A percentile compares a stretch with the other conserved stretches of the same genome.
Evolutionary conservation across 2,888 invertebrate genomes (phyloP).

Genomic region (Lasius platythorax): DNA sequence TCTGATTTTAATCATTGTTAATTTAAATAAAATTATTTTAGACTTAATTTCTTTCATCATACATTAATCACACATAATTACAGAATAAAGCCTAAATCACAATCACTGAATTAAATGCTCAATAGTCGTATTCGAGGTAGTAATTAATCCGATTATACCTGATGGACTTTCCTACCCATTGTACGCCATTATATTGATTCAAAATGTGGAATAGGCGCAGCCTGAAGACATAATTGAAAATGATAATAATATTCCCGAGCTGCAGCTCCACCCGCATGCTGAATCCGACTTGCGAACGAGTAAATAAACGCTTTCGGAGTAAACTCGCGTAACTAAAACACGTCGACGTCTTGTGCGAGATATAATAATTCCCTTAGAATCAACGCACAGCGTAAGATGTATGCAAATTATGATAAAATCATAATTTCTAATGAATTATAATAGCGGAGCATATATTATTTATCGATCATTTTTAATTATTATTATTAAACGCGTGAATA

Average conservation of each 20-base stretch:
- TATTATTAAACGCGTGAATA: not conserved
- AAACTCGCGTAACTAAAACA: constrained; percentile 46
- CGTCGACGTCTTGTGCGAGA: constrained; percentile 31
- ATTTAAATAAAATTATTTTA: constrained; percentile 2
- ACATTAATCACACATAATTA: not conserved
- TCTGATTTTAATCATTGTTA: not conserved
- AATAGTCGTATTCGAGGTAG: not conserved
- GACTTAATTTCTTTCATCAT: not conserved
- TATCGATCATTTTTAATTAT: not conserved
- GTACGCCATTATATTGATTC: not conserved
- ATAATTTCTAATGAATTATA: constrained; percentile 20
- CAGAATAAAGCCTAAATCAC: not conserved
- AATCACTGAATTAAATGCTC: not conserved
- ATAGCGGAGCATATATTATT: not conserved
- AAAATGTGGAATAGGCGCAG: not conserved
- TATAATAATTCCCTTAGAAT: constrained; percentile 30
- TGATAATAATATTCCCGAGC: constrained; percentile 46
- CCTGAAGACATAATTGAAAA: constrained; percentile 36
- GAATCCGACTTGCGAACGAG: constrained; percentile 13
- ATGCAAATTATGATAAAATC: constrained; percentile 31
- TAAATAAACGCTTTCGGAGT: constrained; percentile 43
- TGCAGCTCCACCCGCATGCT: constrained; percentile 11
- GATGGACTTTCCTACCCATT: not conserved
- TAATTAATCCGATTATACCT: constrained; percentile 7
- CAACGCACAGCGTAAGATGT: constrained; percentile 11